phyloP scores from a whole-genome alignment of 2,888 invertebrate species.

The Drosophila robusta region DNA sequence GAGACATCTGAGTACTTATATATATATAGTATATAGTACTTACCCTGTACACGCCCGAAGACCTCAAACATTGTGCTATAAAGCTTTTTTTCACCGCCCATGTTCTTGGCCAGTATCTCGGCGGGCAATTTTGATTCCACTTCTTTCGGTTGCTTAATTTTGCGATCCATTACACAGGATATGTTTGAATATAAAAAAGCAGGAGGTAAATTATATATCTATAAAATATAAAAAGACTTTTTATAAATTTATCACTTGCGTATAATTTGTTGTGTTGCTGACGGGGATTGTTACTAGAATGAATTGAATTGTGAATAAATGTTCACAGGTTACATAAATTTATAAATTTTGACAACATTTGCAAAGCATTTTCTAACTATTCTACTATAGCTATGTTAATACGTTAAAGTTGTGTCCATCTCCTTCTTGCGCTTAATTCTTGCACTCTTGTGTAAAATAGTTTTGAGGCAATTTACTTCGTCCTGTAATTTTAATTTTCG shows the following conservation, averaged over 20 bases:
- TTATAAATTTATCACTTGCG: slow-evolving; percentile 1
- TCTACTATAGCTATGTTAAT: too few relatives aligned
- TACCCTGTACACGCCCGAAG: slow-evolving; percentile 62
- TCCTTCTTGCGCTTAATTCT: too few relatives aligned
- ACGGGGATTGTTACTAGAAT: slow-evolving; percentile 6
- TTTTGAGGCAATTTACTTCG: too few relatives aligned
- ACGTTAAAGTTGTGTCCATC: too few relatives aligned
- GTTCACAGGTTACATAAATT: not conserved
- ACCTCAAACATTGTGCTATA: slow-evolving; percentile 56
- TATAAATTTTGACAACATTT: not conserved
- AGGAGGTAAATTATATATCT: not conserved
- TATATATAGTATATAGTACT: not conserved
- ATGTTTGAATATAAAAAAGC: not conserved
- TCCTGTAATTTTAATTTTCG: not conserved
- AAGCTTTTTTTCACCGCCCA: slow-evolving; percentile 8
- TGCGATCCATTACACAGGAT: slow-evolving; percentile 26
- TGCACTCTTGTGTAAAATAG: too few relatives aligned
- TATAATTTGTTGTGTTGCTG: slow-evolving; percentile 20
- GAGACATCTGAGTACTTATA: not conserved
- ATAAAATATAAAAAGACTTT: not conserved
- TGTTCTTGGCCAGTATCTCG: slow-evolving; percentile 2
- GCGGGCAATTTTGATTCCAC: not conserved
- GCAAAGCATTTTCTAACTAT: not conserved
- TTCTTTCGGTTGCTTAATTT: slow-evolving; percentile 20
- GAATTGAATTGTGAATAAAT: not conserved